Evolutionary conservation across 92 coral and sea anemone species (phyloP), one percentile per base, ranked within the genome.

Genomic region (Chrysogorgia sp.): DNA sequence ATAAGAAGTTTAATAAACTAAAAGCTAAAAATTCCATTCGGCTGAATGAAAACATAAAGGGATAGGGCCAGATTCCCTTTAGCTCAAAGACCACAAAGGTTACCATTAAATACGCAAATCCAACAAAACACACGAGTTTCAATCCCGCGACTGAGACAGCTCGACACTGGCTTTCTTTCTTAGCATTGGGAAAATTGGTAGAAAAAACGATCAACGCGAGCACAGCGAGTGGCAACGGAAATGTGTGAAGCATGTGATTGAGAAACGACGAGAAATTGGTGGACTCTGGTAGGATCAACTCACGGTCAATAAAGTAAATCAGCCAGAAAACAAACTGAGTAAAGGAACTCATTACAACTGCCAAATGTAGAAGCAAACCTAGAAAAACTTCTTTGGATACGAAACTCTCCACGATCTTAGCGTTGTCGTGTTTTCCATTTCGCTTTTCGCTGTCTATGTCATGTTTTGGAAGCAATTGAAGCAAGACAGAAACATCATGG

Each of bases 31-130:
- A 72, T 2, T 72, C 64, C 5, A 56, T 29, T 72, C 79, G 3
- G 33, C 50, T 72, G 64, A 72, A 72, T 31, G 79, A 72, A 24
- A 72, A 72, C 79, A 72, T 72, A 49, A 52, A 72, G 25, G 63
- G 79, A 26, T 72, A 72, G 23, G 79, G 79, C 79, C 79, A 72
- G 4, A 24, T 40, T 48, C 65, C 79, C 37, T 53, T 55, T n/a
- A 56, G 1, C 35, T 72, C 79, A 72, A 72, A 72, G 32, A 72
- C 7, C 25, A 52, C 40, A 28, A 53, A 56, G n/a, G 41, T 72
- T 22, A 53, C 14, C 28, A 34, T 25, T 12, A 72, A 56, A 56
- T 56, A 72, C 17, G 49, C 65, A 34, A 72, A 72, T 33, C 20
- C 65, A n/a, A 72, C 32, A 17, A 72, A 56, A 56, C 35, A 26